Conservation (phyloP, 1,140 invertebrate genomes). For the Platyura marginata region DNA sequence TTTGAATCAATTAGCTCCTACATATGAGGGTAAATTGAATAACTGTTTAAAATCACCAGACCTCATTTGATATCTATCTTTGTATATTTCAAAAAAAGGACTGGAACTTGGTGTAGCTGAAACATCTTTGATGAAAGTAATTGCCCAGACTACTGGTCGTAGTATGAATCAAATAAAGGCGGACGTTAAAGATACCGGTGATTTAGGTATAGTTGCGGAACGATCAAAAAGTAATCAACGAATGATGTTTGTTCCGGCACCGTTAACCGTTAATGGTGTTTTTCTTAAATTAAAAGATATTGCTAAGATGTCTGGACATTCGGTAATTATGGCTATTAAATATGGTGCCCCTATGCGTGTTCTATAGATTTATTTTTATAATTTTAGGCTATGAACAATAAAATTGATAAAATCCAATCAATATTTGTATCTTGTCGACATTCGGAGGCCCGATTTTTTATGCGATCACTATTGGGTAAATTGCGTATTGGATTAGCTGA, state of each 20-base stretch:
- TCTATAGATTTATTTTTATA: too few species aligned
- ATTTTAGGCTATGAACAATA: constrained; percentile 59
- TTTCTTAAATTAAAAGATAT: constrained; percentile 82
- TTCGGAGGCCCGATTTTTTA: constrained; percentile 82
- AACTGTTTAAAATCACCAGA: constrained; percentile 2
- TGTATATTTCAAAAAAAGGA: constrained; percentile 34
- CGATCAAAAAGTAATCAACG: constrained; percentile 72
- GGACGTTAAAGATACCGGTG: constrained; percentile 62
- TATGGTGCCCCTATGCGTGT: too few species aligned
- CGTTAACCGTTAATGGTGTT: constrained; percentile 47
- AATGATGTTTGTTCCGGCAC: constrained; percentile 65
- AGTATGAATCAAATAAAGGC: constrained; percentile 69
- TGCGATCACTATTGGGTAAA: constrained; percentile 71
- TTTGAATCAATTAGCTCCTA: constrained; percentile 86
- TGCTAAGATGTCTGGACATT: constrained; percentile 62
- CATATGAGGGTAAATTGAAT: constrained; percentile 73
- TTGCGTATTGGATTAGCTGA: constrained; percentile 92
- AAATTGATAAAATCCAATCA: constrained; percentile 80
- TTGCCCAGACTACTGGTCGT: constrained; percentile 82
- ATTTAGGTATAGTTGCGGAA: constrained; percentile 88
- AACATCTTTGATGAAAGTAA: constrained; percentile 81
- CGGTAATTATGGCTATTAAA: constrained; percentile 3
- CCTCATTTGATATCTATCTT: constrained; percentile 7
- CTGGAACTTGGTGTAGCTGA: constrained; percentile 88
- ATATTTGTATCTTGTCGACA: constrained; percentile 84